Evolutionary conservation across 1,140 invertebrate genomes (phyloP).

Genomic region (Sitobion miscanthi): DNA sequence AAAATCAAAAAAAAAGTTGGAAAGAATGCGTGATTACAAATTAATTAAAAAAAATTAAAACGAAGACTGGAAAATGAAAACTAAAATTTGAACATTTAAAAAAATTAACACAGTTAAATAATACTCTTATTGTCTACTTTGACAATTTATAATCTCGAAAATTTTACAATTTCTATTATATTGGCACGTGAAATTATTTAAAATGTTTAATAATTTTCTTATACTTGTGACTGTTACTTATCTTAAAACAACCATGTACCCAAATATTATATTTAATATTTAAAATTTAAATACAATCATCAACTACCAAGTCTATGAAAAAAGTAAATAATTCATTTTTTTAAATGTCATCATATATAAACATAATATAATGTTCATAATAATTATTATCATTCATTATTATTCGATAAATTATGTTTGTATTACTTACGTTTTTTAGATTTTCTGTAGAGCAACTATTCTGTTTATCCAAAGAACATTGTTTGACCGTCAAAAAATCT

Average conservation of each 20-base stretch:
- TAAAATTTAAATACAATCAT: no score
- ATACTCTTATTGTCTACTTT: not conserved
- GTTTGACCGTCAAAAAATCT: slow-evolving; percentile 83
- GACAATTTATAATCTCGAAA: no score
- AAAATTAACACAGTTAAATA: not conserved
- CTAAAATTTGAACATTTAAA: not conserved
- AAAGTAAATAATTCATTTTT: no score
- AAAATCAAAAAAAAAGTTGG: not conserved
- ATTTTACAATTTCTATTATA: no score
- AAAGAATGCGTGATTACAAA: not conserved
- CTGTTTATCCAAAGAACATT: slow-evolving; percentile 65
- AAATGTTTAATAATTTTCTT: no score
- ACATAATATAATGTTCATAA: no score
- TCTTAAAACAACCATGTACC: no score
- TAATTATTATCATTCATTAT: not conserved
- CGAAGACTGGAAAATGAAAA: not conserved
- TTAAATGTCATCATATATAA: no score
- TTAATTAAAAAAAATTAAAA: not conserved
- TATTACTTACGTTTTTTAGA: slow-evolving; percentile 16
- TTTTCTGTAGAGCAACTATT: not conserved
- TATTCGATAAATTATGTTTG: not conserved
- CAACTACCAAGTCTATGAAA: no score
- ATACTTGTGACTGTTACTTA: no score
- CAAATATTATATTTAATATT: no score
- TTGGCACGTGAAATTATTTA: no score